Evolutionary conservation across 2,797 vertebrate genomes (phyloP).

Genomic region (Pampus argenteus): DNA sequence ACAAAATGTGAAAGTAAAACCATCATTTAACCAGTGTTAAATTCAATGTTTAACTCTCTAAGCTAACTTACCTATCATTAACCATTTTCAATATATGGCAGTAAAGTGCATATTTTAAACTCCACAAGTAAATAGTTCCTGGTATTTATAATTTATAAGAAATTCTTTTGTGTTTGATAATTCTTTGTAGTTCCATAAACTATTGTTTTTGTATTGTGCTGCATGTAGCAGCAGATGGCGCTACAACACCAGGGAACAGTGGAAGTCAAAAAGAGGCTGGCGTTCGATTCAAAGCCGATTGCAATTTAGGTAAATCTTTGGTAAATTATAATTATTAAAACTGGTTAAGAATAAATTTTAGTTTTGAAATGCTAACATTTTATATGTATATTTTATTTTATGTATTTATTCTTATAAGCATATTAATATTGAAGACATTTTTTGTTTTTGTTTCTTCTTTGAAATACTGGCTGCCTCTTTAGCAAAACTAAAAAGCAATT

Average conservation of each 20-base stretch:
- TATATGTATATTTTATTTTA: conserved; percentile 44
- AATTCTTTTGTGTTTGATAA: conserved; percentile 68
- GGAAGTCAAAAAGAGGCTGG: conserved; percentile 83
- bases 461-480: conserved; percentile 52
- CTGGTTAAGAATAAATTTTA: conserved; percentile 67
- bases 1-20: conserved; percentile 37
- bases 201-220: conserved; percentile 85
- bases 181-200: conserved; percentile 75
- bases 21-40: conserved; percentile 42
- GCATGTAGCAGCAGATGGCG: conserved; percentile 89
- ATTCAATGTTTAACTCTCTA: conserved; percentile 46
- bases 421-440: conserved; percentile 40
- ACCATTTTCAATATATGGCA: conserved; percentile 34
- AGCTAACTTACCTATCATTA: conserved; percentile 29
- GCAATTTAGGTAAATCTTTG: conserved; percentile 85
- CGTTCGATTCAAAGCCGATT: conserved; percentile 86
- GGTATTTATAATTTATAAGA: conserved; percentile 35
- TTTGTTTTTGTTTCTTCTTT: conserved; percentile 46
- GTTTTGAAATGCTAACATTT: conserved; percentile 62
- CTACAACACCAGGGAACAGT: conserved; percentile 88
- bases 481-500: conserved; percentile 45
- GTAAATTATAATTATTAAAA: conserved; percentile 67
- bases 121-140: conserved; percentile 37
- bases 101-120: conserved; percentile 19
- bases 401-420: conserved; percentile 46